phyloP scores from a whole-genome alignment of 2,797 vertebrate genomes.

The Periparus ater region DNA sequence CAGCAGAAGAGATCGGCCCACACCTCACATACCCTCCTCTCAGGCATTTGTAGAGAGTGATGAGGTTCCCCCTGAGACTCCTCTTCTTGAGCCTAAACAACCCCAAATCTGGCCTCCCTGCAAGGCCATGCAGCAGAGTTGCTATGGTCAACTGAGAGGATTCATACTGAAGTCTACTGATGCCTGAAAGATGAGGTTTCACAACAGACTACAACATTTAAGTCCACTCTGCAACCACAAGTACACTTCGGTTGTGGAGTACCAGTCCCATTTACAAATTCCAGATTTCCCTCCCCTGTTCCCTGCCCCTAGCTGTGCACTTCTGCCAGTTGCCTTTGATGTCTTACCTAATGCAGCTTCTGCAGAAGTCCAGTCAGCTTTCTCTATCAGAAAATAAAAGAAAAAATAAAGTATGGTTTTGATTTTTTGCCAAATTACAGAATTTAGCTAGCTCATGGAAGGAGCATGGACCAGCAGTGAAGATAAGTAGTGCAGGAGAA shows the following conservation, averaged over 20 bases:
- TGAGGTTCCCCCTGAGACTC: background rate
- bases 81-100: background rate
- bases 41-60: background rate
- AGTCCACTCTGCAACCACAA: rapidly evolving
- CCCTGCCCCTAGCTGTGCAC: background rate
- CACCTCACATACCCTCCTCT: background rate
- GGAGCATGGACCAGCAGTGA: background rate
- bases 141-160: background rate
- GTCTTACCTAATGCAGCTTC: background rate
- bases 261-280: background rate
- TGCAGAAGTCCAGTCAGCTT: background rate
- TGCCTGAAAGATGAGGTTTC: background rate
- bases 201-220: background rate
- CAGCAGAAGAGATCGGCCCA: rapidly evolving
- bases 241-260: background rate
- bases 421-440: rapidly evolving
- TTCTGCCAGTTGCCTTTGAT: background rate
- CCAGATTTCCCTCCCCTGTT: background rate
- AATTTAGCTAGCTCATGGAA: background rate
- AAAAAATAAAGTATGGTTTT: background rate
- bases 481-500: background rate
- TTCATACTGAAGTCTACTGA: background rate
- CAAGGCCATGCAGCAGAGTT: rapidly evolving
- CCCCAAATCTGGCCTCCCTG: background rate
- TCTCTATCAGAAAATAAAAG: background rate